phyloP scores from a whole-genome alignment of 2,888 invertebrate species.

The Oasisia sp. region DNA sequence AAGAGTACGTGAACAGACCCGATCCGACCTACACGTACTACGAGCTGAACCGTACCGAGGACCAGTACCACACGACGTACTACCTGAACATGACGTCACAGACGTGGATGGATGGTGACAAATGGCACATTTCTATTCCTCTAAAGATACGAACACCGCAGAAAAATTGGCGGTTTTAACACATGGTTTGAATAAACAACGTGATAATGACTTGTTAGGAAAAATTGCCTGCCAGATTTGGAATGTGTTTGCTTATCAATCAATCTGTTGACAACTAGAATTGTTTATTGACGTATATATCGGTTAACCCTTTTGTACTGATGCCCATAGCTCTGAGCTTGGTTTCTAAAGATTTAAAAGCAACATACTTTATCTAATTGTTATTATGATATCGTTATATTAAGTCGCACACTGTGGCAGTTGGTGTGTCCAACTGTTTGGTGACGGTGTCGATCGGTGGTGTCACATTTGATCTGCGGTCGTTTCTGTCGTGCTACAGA shows the following conservation, averaged over 20 bases:
- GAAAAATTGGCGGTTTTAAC: too few relatives aligned
- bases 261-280: too few relatives aligned
- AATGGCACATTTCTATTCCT: neutral
- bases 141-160: neutral
- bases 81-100: constrained; percentile 10
- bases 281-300: too few relatives aligned
- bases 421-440: neutral
- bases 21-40: constrained; percentile 12
- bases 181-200: neutral
- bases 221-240: neutral
- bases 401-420: neutral
- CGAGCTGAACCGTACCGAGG: neutral
- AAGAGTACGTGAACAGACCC: neutral
- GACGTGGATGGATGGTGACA: neutral
- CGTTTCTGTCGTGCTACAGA: neutral
- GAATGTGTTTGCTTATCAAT: neutral
- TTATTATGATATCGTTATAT: too few relatives aligned
- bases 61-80: neutral
- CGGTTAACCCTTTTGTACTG: too few relatives aligned
- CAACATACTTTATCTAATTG: too few relatives aligned
- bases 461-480: neutral
- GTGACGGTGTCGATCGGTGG: neutral
- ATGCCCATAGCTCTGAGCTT: too few relatives aligned
- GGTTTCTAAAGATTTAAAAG: too few relatives aligned
- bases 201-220: neutral